Evolutionary conservation across 2,113 vertebrate genomes (phyloP).

Genomic region (Cacatua alba): DNA sequence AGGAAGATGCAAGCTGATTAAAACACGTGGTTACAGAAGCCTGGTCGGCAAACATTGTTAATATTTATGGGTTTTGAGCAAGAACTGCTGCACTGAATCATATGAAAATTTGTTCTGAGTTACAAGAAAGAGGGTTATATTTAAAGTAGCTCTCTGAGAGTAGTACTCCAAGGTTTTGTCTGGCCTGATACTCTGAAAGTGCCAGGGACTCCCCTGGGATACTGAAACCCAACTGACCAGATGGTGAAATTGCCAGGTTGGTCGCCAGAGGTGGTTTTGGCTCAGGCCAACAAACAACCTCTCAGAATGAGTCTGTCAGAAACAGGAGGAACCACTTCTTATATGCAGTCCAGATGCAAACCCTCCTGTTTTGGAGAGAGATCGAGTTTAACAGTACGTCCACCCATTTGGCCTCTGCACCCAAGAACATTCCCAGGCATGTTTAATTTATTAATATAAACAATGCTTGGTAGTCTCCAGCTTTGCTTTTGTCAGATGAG

Average conservation of each 20-base stretch:
- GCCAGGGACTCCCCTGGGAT: background rate
- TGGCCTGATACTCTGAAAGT: background rate
- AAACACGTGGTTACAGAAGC: background rate
- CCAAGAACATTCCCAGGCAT: background rate
- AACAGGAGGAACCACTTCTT: background rate
- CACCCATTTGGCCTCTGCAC: background rate
- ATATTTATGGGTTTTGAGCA: constrained; percentile 15
- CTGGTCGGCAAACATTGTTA: background rate
- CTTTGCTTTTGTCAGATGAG: background rate
- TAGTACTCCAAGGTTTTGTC: background rate
- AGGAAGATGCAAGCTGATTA: constrained; percentile 2
- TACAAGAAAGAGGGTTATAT: background rate
- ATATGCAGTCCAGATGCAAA: background rate
- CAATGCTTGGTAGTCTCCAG: background rate
- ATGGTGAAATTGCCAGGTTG: background rate
- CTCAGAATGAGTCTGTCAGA: background rate
- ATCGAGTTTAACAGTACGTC: background rate
- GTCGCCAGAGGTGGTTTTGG: background rate
- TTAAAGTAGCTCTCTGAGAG: background rate
- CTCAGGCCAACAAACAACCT: background rate
- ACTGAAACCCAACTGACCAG: background rate
- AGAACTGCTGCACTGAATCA: background rate
- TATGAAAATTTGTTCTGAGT: background rate
- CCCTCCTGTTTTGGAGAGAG: background rate
- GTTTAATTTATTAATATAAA: constrained; percentile 30